Evolutionary conservation across 2,797 vertebrate species (phyloP), one percentile per base, ranked within the genome.

Genomic region (Sebastes taczanowskii): DNA sequence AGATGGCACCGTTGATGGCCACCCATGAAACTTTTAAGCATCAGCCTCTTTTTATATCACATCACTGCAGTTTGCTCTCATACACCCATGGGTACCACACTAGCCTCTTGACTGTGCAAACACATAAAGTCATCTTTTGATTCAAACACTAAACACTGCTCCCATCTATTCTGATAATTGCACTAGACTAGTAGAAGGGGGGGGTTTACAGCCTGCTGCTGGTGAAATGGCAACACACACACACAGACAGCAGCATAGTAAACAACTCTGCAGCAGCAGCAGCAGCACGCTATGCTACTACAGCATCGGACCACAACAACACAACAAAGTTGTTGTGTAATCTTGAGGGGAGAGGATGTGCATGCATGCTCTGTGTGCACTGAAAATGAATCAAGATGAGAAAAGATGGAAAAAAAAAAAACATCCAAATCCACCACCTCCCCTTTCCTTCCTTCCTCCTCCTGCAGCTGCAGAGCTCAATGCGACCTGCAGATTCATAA

Each of bases 401-500:
- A 22, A 29, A 60, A 73, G 16, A 8, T 9, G 29, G n/a, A 0
- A 3, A 18, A 25, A n/a, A n/a, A 23, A 14, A 25, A 25, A 3
- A 1, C 35, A 52, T 73, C 62, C 9, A 29, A 20, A 49, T 11
- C 2, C 22, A 2, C 18, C 30, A 52, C 18, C 49, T 25, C 55
- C 23, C 9, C 0, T 14, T 38, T 14, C 38, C 38, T 38, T 38
- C 38, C 38, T 38, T 59, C 29, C 13, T 14, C 56, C 56, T 25
- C 55, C 55, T 14, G 64, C 20, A 52, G 73, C 85, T 63, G 81
- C 73, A 74, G 25, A 77, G 69, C 71, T 61, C 77, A 14, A 3
- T 11, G 74, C 72, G 79, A 91, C 77, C 90, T 64, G 92, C 90
- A 78, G 92, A 87, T 87, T 93, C 91, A 92, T 93, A 91, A 93